Conservation (phyloP, 2,888 invertebrate genomes). For the Platycheirus albimanus region DNA sequence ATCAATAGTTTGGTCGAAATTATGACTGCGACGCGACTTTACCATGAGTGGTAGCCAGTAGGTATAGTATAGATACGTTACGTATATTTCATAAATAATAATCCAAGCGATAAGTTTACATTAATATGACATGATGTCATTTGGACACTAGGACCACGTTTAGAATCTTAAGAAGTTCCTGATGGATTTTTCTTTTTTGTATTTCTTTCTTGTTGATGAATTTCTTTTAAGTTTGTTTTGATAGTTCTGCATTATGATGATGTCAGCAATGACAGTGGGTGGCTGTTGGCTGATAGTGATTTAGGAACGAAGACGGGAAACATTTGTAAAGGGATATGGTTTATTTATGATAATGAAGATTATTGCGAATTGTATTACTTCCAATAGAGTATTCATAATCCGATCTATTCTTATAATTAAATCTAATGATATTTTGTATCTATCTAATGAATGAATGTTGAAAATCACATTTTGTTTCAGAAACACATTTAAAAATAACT, state of each 20-base stretch:
- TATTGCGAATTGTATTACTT: neutral
- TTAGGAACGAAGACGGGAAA: constrained; percentile 26
- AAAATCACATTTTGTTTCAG: too few species aligned
- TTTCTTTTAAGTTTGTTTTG: constrained; percentile 19
- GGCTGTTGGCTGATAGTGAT: constrained; percentile 34
- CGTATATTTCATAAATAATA: constrained; percentile 41
- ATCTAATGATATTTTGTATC: too few species aligned
- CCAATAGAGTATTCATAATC: too few species aligned
- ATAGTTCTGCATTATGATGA: constrained; percentile 8
- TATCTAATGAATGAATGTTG: too few species aligned
- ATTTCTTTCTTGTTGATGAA: constrained; percentile 3
- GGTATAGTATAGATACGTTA: neutral
- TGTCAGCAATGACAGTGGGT: constrained; percentile 10
- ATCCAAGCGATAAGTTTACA: constrained; percentile 56
- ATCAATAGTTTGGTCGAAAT: constrained; percentile 24
- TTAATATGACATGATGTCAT: constrained; percentile 74
- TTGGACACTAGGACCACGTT: constrained; percentile 60
- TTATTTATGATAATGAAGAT: constrained; percentile 46
- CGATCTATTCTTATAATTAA: too few species aligned
- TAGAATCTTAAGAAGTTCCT: constrained; percentile 64
- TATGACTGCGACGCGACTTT: constrained; percentile 4
- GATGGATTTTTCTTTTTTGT: neutral
- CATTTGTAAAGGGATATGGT: constrained; percentile 18
- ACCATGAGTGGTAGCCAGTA: neutral
- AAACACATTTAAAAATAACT: too few species aligned